A percentile compares a stretch with the other conserved stretches of the same genome.
phyloP scores from a whole-genome alignment of 2,888 invertebrate genomes.

The Coleophora flavipennella region DNA sequence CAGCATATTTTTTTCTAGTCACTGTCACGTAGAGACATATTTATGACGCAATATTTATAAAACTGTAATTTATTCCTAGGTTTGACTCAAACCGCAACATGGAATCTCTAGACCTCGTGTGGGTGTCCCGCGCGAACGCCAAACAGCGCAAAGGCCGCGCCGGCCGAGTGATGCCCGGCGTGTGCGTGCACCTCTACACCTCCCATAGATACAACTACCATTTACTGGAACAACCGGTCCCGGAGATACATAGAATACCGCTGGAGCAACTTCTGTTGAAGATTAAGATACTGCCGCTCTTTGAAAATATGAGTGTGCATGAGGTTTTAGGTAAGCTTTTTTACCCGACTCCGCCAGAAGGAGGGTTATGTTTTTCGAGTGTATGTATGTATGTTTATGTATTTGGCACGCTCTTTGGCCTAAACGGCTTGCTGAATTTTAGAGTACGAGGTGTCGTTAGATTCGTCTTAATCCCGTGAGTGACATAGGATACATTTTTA shows the following conservation, averaged over 20 bases:
- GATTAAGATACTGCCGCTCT: slow-evolving; percentile 78
- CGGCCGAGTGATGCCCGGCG: slow-evolving; percentile 91
- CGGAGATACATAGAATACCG: slow-evolving; percentile 92
- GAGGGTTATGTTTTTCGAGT: too few relatives aligned
- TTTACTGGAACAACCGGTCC: slow-evolving; percentile 82
- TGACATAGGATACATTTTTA: too few relatives aligned
- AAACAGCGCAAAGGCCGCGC: slow-evolving; percentile 92
- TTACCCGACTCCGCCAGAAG: too few relatives aligned
- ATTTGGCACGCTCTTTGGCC: too few relatives aligned
- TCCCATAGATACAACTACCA: slow-evolving; percentile 77
- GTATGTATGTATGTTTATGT: too few relatives aligned
- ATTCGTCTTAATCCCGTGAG: too few relatives aligned
- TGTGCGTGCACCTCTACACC: slow-evolving; percentile 90
- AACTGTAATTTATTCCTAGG: too few relatives aligned
- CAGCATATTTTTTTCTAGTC: too few relatives aligned
- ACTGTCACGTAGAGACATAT: too few relatives aligned
- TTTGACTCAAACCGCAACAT: slow-evolving; percentile 88
- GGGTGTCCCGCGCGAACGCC: slow-evolving; percentile 94
- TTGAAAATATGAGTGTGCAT: slow-evolving; percentile 59
- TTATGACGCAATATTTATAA: too few relatives aligned
- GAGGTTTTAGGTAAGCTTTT: slow-evolving; percentile 61
- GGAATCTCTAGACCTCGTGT: slow-evolving; percentile 88
- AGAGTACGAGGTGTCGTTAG: too few relatives aligned
- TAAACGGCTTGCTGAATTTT: too few relatives aligned
- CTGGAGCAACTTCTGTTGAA: slow-evolving; percentile 85